These are phyloP conservation scores for Fragum whitleyi DNA, from an alignment of 2,888 invertebrate genomes.

Conservation along the genomic window DNA sequence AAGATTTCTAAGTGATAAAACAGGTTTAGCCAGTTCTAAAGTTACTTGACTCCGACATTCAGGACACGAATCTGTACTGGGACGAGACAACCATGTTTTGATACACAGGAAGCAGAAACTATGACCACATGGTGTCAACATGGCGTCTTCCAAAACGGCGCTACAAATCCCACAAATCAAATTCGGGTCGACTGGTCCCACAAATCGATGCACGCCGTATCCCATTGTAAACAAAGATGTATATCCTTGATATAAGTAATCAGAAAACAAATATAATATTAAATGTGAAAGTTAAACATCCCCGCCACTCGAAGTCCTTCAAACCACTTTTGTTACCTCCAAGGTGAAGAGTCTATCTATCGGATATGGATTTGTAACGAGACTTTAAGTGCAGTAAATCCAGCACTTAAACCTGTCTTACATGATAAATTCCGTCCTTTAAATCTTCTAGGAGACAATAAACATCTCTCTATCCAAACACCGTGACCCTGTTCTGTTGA, in stretches of 20 bases:
- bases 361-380: conserved; percentile 12
- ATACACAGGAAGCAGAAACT: conserved; percentile 81
- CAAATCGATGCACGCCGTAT: conserved; percentile 75
- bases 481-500: not conserved
- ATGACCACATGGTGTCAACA: conserved; percentile 83
- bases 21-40: conserved; percentile 69
- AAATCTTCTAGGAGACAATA: conserved; percentile 20
- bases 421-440: conserved; percentile 14
- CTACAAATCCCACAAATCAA: conserved; percentile 83
- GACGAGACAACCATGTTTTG: conserved; percentile 80
- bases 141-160: conserved; percentile 80
- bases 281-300: conserved; percentile 25
- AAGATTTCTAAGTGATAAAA: conserved; percentile 80
- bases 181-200: conserved; percentile 80
- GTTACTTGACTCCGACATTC: conserved; percentile 61
- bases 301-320: conserved; percentile 12
- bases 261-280: conserved; percentile 21
- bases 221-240: conserved; percentile 74
- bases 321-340: conserved; percentile 21
- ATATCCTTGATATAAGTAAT: conserved; percentile 9
- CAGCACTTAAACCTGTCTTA: conserved; percentile 14
- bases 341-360: conserved; percentile 6
- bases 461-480: conserved; percentile 3
- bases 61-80: conserved; percentile 78
- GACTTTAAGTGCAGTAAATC: conserved; percentile 15